These are phyloP conservation scores for Tragelaphus strepsiceros DNA, from an alignment of 2,113 vertebrate species.

Conservation along the genomic window DNA sequence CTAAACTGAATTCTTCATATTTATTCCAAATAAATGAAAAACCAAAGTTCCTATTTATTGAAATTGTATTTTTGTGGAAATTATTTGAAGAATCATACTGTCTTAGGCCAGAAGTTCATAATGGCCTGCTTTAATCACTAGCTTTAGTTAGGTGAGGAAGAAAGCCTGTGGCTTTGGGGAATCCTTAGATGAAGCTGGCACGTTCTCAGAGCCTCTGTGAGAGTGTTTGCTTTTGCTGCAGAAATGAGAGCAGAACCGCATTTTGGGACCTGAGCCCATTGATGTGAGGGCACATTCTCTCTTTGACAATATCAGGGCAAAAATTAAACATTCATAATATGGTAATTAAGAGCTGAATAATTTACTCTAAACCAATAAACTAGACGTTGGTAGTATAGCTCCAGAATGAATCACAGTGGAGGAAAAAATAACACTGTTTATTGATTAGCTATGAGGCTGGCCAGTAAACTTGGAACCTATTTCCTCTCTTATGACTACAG, in stretches of 20 bases:
- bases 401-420: conserved; percentile 33
- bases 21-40: not conserved
- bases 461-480: not conserved
- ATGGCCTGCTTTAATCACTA: not conserved
- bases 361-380: conserved; percentile 79
- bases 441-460: conserved; percentile 5
- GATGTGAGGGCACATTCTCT: conserved; percentile 68
- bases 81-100: not conserved
- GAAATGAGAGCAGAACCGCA: not conserved
- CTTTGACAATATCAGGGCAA: conserved; percentile 74
- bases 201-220: not conserved
- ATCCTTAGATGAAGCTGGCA: not conserved
- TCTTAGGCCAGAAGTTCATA: not conserved
- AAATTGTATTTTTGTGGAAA: not conserved
- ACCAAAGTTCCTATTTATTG: not conserved
- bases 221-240: not conserved
- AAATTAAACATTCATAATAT: conserved; percentile 84
- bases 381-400: conserved; percentile 54
- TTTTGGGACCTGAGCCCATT: not conserved
- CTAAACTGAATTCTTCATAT: not conserved
- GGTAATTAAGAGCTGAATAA: conserved; percentile 81
- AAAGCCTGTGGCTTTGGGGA: not conserved
- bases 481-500: not conserved
- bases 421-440: conserved; percentile 35
- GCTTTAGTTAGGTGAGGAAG: not conserved